Base-by-base conservation (phyloP, 2,888 invertebrate species). In the Chelonus formosanus region DNA sequence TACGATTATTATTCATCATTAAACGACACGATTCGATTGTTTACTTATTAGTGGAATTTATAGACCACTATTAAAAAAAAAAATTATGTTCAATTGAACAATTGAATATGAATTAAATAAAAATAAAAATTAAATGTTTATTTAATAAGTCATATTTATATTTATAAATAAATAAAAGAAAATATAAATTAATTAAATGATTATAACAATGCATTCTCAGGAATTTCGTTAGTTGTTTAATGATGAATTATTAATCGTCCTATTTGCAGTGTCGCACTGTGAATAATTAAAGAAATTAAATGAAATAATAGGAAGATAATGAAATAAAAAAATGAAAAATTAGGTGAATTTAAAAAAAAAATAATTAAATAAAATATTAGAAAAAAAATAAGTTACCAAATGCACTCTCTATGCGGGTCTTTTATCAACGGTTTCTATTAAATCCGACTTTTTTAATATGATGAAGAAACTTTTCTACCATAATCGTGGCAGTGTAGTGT, bases 381-480 rank as follows among this genome's bases (percentile, higher is more conserved):
- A 60, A 65, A 67, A 70, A 70, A 74, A 72, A 20, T 20, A 20
- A 20, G 20, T 20, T 20, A 20, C 20, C 20, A 20, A 20, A 20
- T 20, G 20, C 20, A 20, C 20, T 74, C 75, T 76, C 73, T 74
- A 73, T 74, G 76, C 77, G 76, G 74, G 75, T 76, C 71, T 71
- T 69, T 72, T 70, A 72, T 65, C 40, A 68, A 65, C 52, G 60
- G 50, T 66, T 66, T 66, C 61, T 61, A 66, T 61, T 60, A 55
- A 60, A 20, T 60, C 73, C 73, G 65, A 78, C 73, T 78, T 83
- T 66, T 82, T 82, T 82, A 78, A 82, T 82, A 82, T 78, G 75
- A 80, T 20, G 65, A 78, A 74, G 75, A 76, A 78, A 79, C 78
- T 83, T 82, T 81, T 83, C 78, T 82, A 81, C 76, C 77, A 73